phyloP scores from a whole-genome alignment of 1,140 invertebrate genomes.

The Thrips palmi region DNA sequence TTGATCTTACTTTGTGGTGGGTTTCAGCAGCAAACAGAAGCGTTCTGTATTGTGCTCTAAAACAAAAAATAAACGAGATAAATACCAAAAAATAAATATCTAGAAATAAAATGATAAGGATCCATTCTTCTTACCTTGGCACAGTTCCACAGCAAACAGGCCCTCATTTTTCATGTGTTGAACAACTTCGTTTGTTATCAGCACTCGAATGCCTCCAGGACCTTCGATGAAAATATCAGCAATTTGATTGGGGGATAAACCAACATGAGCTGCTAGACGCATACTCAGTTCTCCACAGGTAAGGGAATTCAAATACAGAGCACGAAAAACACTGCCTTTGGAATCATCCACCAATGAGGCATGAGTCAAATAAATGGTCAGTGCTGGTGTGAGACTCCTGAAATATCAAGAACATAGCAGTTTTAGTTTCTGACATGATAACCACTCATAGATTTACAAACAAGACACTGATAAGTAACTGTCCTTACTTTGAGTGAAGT shows the following conservation, averaged over 20 bases:
- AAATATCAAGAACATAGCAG: constrained; percentile 12
- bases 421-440: neutral
- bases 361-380: constrained; percentile 72
- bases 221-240: constrained; percentile 48
- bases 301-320: constrained; percentile 52
- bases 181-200: constrained; percentile 55
- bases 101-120: too few relatives aligned
- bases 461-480: constrained; percentile 11
- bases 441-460: neutral
- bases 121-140: constrained; percentile 22
- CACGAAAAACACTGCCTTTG: constrained; percentile 46
- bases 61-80: too few relatives aligned
- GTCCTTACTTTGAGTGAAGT: constrained; percentile 53
- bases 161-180: constrained; percentile 42
- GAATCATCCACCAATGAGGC: constrained; percentile 45
- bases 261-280: constrained; percentile 42
- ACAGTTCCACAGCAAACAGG: constrained; percentile 37
- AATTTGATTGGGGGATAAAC: constrained; percentile 34
- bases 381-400: constrained; percentile 50
- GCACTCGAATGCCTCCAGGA: constrained; percentile 50
- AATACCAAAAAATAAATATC: too few relatives aligned
- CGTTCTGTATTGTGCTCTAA: too few relatives aligned
- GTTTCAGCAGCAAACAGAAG: too few relatives aligned
- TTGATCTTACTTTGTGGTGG: too few relatives aligned
- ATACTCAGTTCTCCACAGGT: constrained; percentile 42